Base-by-base conservation (phyloP, 2,797 vertebrate species). In the Fratercula arctica region DNA sequence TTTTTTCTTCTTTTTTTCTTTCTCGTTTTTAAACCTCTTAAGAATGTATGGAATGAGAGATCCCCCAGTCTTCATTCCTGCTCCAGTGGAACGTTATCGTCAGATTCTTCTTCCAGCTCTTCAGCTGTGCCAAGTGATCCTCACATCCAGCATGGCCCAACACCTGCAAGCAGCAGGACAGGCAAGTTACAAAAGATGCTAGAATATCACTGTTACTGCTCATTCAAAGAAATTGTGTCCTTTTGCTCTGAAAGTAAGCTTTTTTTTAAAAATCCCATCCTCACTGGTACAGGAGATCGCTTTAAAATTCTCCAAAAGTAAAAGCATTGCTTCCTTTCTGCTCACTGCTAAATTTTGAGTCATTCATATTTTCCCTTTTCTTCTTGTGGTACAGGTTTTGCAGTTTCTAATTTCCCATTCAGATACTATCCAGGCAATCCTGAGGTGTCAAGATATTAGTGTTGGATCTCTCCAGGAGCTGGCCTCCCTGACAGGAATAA, bases 401-500 rank as follows among this genome's bases (percentile, higher is more conserved):
- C 99, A 99, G 98, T 99, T 99, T 98, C 98, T 99, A 24, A 98
- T 99, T 35, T 98, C 99, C 18, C 99, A 99, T 86, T 99, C 99
- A 6, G 99, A 99, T 97, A 99, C 99, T 53, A 99, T 99, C 88
- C 99, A 99, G 95, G 98, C 99, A 5, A 98, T 99, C 89, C 95
- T 99, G 79, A 98, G 99, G 87, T 99, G 98, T 97, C 99, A 99
- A 94, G 98, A 99, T 67, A 96, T 99, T 63, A 99, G 98, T 70
- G 98, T 98, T 87, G 99, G 99, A 46, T 98, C 99, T 13, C 94
- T 99, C 78, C 99, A 99, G 98, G 99, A 99, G 82, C 96, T 99
- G 87, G 99, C 99, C 43, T 96, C 98, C 86, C 98, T 99, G 21
- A 99, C 99, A 2, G 99, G 99, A 79, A 99, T 99, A 96, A 99